A percentile compares a stretch with the other conserved stretches of the same genome.
Evolutionary conservation across 1,140 invertebrate species (phyloP).

Genomic region (Ostrea edulis): DNA sequence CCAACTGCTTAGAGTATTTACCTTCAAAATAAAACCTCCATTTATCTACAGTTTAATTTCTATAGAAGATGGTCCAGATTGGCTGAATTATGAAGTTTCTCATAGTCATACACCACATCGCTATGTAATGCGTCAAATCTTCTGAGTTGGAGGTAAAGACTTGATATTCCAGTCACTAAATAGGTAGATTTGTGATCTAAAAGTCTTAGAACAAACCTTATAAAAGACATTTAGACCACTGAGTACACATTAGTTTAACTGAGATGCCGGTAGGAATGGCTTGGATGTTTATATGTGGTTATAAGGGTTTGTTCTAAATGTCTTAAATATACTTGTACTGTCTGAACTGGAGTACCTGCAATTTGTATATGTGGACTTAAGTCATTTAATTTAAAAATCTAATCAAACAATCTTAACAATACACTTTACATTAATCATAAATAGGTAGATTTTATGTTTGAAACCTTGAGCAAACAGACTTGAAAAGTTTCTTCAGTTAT

Average conservation of each 20-base stretch:
- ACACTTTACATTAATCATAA: background rate
- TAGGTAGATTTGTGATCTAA: background rate
- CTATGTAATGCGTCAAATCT: background rate
- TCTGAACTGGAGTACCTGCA: background rate
- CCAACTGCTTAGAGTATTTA: conserved; percentile 15
- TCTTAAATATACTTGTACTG: background rate
- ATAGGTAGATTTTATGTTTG: background rate
- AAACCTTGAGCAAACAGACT: background rate
- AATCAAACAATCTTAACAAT: background rate
- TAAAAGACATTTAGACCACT: background rate
- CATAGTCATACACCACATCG: background rate
- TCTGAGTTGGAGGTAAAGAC: background rate
- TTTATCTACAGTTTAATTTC: conserved; percentile 35
- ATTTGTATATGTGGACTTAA: background rate
- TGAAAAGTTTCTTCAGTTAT: background rate
- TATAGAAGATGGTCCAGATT: conserved; percentile 25
- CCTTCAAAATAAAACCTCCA: conserved; percentile 2
- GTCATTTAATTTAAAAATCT: background rate
- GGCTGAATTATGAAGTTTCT: conserved; percentile 17
- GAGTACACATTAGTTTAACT: background rate
- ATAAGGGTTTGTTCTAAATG: background rate
- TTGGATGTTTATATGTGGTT: background rate
- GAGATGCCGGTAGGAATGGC: background rate
- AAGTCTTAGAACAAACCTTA: background rate
- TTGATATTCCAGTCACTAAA: background rate